These are phyloP conservation scores for Hycleus phaleratus DNA, from an alignment of 1,140 invertebrate genomes.

Conservation along the genomic window DNA sequence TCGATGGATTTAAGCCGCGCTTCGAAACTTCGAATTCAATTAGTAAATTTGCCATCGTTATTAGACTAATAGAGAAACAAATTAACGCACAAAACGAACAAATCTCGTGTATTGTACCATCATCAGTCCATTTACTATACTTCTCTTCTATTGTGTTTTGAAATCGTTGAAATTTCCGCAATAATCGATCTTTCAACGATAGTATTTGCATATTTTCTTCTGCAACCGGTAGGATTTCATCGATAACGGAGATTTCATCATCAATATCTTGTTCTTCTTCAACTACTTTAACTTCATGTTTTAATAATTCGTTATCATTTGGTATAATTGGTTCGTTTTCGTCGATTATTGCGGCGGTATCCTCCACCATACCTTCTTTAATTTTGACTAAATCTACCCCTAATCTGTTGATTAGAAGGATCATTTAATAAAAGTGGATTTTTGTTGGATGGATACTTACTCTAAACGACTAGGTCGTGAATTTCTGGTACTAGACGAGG, in stretches of 20 bases:
- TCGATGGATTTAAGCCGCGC: slow-evolving; percentile 7
- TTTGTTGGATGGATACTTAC: slow-evolving; percentile 21
- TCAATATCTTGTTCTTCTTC: not conserved
- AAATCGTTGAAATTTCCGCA: slow-evolving; percentile 11
- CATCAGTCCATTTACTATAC: slow-evolving; percentile 22
- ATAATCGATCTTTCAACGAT: slow-evolving; percentile 21
- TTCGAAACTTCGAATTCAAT: slow-evolving; percentile 31
- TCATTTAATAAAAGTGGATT: not conserved
- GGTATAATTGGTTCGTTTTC: slow-evolving; percentile 2
- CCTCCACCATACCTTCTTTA: slow-evolving; percentile 31
- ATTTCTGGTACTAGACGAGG: slow-evolving; percentile 24
- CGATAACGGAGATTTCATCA: slow-evolving; percentile 3
- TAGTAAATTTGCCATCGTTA: slow-evolving; percentile 31
- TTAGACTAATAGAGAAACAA: slow-evolving; percentile 35
- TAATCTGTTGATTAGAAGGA: slow-evolving; percentile 21
- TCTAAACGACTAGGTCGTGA: slow-evolving; percentile 33
- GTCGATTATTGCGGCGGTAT: not conserved
- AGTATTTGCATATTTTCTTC: slow-evolving; percentile 12
- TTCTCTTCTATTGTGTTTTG: slow-evolving; percentile 12
- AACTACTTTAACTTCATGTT: slow-evolving; percentile 2
- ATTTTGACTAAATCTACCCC: slow-evolving; percentile 37
- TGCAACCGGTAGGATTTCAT: not conserved
- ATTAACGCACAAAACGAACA: slow-evolving; percentile 32
- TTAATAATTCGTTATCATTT: slow-evolving; percentile 11
- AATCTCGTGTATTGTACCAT: slow-evolving; percentile 26